phyloP scores from a whole-genome alignment of 2,797 vertebrate species.

The Diceros bicornis region DNA sequence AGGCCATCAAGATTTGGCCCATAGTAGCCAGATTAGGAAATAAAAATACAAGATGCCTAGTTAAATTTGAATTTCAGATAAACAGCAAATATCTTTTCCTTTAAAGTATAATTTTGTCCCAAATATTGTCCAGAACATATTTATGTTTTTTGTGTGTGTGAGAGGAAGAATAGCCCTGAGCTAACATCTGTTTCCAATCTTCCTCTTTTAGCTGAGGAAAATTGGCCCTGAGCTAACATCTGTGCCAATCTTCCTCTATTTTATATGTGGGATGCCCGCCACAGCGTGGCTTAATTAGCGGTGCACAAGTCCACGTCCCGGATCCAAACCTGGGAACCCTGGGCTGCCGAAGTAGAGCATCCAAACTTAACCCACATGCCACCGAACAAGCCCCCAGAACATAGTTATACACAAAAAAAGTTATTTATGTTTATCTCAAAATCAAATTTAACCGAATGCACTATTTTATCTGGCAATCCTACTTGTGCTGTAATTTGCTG shows the following conservation, averaged over 20 bases:
- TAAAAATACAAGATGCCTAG: not conserved
- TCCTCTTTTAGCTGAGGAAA: no score
- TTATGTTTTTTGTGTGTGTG: not conserved
- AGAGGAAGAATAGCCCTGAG: no score
- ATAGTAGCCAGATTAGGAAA: not conserved
- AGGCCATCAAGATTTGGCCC: not conserved
- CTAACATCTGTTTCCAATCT: no score
- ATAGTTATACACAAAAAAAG: not conserved
- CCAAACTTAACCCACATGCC: no score
- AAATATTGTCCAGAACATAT: not conserved
- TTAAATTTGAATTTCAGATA: not conserved
- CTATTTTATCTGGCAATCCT: not conserved
- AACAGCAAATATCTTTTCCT: not conserved
- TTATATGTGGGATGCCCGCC: no score
- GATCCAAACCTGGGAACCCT: no score
- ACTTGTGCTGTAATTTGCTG: not conserved
- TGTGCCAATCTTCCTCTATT: no score
- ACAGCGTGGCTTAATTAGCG: no score
- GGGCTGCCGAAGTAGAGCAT: no score
- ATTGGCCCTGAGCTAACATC: no score
- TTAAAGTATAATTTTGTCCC: not conserved
- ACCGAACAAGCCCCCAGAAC: not conserved
- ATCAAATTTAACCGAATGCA: not conserved
- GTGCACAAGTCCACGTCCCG: no score
- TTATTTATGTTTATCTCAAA: not conserved